Evolutionary conservation across 2,797 vertebrate genomes (phyloP).

Genomic region (Hemibagrus guttatus): DNA sequence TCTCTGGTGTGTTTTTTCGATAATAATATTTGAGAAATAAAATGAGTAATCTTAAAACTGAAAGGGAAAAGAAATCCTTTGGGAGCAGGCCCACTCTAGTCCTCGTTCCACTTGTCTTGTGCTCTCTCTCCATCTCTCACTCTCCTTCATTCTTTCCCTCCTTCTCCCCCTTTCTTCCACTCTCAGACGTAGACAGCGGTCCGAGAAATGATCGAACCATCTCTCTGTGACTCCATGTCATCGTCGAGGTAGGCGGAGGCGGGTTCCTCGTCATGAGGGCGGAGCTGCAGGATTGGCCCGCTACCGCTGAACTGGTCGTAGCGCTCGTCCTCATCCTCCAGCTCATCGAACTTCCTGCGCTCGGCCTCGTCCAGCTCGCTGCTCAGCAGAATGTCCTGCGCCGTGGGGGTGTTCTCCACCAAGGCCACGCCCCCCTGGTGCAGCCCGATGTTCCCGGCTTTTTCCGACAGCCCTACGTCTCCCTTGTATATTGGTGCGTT

Average conservation of each 20-base stretch:
- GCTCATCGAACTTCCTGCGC: constrained; percentile 79
- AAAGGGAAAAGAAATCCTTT: constrained; percentile 59
- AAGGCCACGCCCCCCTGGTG: constrained; percentile 66
- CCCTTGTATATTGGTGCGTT: constrained; percentile 77
- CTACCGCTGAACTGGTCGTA: constrained; percentile 75
- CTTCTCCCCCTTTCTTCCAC: constrained; percentile 14
- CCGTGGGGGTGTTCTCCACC: constrained; percentile 66
- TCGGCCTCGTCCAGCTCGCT: constrained; percentile 77
- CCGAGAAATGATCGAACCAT: constrained; percentile 91
- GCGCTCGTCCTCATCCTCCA: constrained; percentile 79
- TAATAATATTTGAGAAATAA: background rate
- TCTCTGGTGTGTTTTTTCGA: constrained; percentile 22
- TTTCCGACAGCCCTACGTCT: constrained; percentile 70
- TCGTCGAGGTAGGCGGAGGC: constrained; percentile 74
- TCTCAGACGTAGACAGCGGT: constrained; percentile 86
- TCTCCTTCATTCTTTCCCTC: constrained; percentile 41
- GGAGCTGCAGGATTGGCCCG: constrained; percentile 81
- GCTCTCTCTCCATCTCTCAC: background rate
- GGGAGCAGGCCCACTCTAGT: constrained; percentile 48
- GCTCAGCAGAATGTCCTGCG: constrained; percentile 78
- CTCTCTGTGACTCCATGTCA: constrained; percentile 91
- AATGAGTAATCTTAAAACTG: constrained; percentile 36
- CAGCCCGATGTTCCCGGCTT: constrained; percentile 74
- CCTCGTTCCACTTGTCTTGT: background rate
- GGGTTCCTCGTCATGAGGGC: constrained; percentile 68